Evolutionary conservation across 2,888 invertebrate species (phyloP), one percentile per base, ranked within the genome.

Genomic region (Ophioninae sp.): DNA sequence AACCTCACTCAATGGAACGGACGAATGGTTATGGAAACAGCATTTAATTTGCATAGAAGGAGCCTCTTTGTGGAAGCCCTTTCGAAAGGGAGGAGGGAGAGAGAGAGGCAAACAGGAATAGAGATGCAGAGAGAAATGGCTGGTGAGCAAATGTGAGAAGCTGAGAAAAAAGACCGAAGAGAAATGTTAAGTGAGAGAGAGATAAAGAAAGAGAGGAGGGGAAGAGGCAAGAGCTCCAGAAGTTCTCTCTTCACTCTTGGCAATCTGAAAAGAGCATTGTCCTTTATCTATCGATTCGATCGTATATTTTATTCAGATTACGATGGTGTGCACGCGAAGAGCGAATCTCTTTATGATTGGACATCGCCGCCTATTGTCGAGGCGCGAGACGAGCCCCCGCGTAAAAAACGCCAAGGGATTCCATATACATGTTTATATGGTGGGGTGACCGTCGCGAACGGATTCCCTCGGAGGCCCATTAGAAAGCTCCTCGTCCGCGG

Each of bases 31-130:
- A 92, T 92, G 92, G 92, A 92, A 92, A 92, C 92, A 92, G 92
- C 92, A 92, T 92, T 92, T 92, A 92, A 92, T 92, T 92, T 92
- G 92, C 92, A 92, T 92, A 92, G 92, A 92, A 92, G 91, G 92
- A 92, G 92, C 88, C 90, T 91, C 92, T 92, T 92, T 92, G 91
- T 91, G 91, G 91, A 91, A 89, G 79, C 72, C 79, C 82, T 83
- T 69, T 82, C 65, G 77, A 85, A 79, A 83, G 81, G 82, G 75
- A 87, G 88, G 87, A 85, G 37, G n/a, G n/a, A 69, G 37, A 79
- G 21, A 72, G 56, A 23, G 73, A 69, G 78, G 10, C 21, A 68
- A 23, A 76, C 30, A 21, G 78, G 70, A 57, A 81, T 20, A 73
- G 41, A 30, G 78, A 74, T 57, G 78, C 21, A 50, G 64, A 72